A percentile compares a stretch with the other conserved stretches of the same genome.
Conservation (phyloP, 2,113 vertebrate species). For the Cisticola juncidis region DNA sequence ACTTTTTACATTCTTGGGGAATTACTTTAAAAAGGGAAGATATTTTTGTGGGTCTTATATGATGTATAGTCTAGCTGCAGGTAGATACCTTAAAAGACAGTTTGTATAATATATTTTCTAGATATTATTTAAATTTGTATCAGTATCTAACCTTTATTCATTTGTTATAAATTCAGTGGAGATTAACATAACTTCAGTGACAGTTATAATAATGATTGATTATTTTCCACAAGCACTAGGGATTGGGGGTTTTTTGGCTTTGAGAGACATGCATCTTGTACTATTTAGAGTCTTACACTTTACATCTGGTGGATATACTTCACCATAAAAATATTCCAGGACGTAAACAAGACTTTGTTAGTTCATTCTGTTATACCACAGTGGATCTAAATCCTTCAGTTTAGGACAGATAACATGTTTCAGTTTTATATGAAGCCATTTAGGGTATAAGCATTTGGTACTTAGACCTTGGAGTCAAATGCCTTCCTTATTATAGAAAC, state of each 20-base stretch:
- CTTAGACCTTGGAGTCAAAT: not conserved
- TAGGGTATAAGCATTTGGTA: rapidly evolving
- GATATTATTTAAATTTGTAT: not conserved
- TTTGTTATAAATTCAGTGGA: not conserved
- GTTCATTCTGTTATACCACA: not conserved
- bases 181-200: not conserved
- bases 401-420: not conserved
- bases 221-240: not conserved
- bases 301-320: not conserved
- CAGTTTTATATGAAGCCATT: not conserved
- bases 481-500: not conserved
- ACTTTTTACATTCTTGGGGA: not conserved
- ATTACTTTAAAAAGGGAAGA: not conserved
- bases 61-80: not conserved
- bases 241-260: rapidly evolving
- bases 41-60: not conserved
- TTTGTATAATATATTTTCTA: not conserved
- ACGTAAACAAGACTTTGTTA: not conserved
- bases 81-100: not conserved
- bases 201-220: not conserved
- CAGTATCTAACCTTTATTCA: not conserved
- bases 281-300: not conserved
- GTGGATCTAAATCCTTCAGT: not conserved
- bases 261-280: not conserved
- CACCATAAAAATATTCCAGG: not conserved